Percentiles rank a stretch among this genome's conserved stretches.
Conservation (phyloP, 92 coral and sea anemone species). For the Paramuricea clavata region DNA sequence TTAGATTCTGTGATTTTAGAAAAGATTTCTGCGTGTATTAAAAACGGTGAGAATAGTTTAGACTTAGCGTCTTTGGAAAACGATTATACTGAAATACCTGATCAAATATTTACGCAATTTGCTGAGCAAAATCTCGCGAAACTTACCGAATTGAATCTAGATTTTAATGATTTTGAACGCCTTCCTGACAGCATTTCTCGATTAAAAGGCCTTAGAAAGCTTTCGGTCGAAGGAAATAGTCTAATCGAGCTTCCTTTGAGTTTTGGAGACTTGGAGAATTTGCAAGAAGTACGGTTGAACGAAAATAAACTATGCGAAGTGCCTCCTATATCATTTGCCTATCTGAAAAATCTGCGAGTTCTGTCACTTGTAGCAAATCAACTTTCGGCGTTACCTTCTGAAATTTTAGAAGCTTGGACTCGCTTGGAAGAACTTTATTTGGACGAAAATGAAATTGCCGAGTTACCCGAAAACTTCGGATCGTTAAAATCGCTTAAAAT, state of each 20-base stretch:
- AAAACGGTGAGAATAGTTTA: constrained; percentile 1
- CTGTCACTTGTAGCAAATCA: constrained; percentile 78
- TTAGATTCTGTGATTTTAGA: neutral
- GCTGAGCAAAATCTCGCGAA: constrained; percentile 34
- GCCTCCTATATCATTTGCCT: constrained; percentile 70
- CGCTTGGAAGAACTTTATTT: constrained; percentile 75
- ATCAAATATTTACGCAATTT: constrained; percentile 55
- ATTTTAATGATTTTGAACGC: constrained; percentile 79
- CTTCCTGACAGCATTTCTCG: constrained; percentile 74
- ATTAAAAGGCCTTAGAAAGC: constrained; percentile 66
- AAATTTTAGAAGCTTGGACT: constrained; percentile 65
- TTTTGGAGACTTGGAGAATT: constrained; percentile 46
- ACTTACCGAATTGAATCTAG: constrained; percentile 67
- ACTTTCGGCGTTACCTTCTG: constrained; percentile 61
- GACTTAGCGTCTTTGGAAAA: constrained; percentile 37
- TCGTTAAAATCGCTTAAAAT: constrained; percentile 71
- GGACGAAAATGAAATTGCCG: constrained; percentile 80
- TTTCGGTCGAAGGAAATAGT: constrained; percentile 84
- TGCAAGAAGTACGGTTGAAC: constrained; percentile 77
- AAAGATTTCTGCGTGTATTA: neutral
- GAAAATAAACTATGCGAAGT: constrained; percentile 76
- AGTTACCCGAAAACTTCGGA: constrained; percentile 77
- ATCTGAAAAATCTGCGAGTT: constrained; percentile 65
- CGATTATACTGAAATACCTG: constrained; percentile 71
- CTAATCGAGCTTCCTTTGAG: constrained; percentile 72